Conservation (phyloP, 1,140 invertebrate genomes). For the Acyrthosiphon pisum region DNA sequence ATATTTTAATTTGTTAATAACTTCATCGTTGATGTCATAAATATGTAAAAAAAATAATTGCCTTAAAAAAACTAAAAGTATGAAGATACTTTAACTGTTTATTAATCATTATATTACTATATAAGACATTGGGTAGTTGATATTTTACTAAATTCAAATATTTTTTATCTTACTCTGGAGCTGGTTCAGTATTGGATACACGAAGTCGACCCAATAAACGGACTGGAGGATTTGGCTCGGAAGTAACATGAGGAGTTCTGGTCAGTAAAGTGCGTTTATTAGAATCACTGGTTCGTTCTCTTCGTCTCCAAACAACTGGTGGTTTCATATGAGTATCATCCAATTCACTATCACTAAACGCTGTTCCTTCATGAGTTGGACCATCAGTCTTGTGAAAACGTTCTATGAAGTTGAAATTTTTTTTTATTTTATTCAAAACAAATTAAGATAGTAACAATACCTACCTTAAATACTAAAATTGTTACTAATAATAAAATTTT, state of each 20-base stretch:
- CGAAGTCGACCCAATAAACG: constrained; percentile 55
- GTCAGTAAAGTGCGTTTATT: constrained; percentile 52
- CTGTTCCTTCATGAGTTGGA: constrained; percentile 13
- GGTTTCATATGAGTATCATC: constrained; percentile 62
- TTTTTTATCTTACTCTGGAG: constrained; percentile 27
- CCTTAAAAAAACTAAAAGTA: too few species aligned
- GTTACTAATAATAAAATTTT: too few species aligned
- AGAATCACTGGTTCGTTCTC: constrained; percentile 50
- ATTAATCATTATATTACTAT: not conserved
- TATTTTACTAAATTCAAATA: not conserved
- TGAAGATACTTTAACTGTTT: not conserved
- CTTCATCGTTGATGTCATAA: not conserved
- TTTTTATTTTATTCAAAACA: not conserved
- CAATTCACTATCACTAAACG: constrained; percentile 67
- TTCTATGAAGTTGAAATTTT: not conserved
- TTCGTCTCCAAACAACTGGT: constrained; percentile 54
- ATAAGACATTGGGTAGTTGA: not conserved
- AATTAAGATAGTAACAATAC: not conserved
- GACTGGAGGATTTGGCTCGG: constrained; percentile 57
- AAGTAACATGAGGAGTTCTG: constrained; percentile 56
- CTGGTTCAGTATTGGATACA: constrained; percentile 53
- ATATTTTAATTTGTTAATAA: not conserved
- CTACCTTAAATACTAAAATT: not conserved
- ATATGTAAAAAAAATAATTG: not conserved
- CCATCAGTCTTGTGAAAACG: constrained; percentile 44